phyloP scores from a whole-genome alignment of 2,888 invertebrate species.

The Pediacus dermestoides region DNA sequence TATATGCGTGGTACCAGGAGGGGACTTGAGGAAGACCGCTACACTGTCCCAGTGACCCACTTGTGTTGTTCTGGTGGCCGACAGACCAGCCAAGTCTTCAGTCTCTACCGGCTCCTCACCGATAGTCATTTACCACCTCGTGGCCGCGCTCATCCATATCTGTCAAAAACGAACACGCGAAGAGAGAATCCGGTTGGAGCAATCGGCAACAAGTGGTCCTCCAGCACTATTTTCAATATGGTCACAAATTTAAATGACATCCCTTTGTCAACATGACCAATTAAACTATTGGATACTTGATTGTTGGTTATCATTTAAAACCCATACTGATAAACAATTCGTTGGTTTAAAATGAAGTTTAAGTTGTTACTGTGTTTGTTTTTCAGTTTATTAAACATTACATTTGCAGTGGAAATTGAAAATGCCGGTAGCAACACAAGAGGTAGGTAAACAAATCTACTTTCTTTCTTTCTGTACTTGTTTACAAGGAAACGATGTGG shows the following conservation, averaged over 20 bases:
- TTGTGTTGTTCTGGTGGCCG: slow-evolving; percentile 49
- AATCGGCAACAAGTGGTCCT: no score
- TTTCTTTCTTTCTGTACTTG: no score
- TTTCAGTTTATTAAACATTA: slow-evolving; percentile 31
- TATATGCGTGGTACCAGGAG: slow-evolving; percentile 29
- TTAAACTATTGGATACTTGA: slow-evolving; percentile 6
- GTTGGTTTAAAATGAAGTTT: slow-evolving; percentile 37
- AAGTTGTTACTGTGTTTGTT: slow-evolving; percentile 36
- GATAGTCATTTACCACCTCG: slow-evolving; percentile 23
- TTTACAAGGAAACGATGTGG: no score
- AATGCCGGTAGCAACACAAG: slow-evolving; percentile 24
- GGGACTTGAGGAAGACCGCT: slow-evolving; percentile 46
- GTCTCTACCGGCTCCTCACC: slow-evolving; percentile 30
- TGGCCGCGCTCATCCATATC: slow-evolving; percentile 4
- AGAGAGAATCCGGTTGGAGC: no score
- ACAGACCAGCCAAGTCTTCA: slow-evolving; percentile 41
- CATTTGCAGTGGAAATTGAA: slow-evolving; percentile 28
- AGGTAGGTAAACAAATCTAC: no score
- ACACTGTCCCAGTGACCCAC: slow-evolving; percentile 50
- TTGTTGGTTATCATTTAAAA: slow-evolving; percentile 12
- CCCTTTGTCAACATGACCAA: no score
- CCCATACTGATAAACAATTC: no score
- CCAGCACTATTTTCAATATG: no score
- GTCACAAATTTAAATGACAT: no score
- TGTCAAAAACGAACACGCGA: not conserved